These are phyloP conservation scores for Siniperca scherzeri DNA, from an alignment of 2,797 vertebrate species.

Conservation along the genomic window DNA sequence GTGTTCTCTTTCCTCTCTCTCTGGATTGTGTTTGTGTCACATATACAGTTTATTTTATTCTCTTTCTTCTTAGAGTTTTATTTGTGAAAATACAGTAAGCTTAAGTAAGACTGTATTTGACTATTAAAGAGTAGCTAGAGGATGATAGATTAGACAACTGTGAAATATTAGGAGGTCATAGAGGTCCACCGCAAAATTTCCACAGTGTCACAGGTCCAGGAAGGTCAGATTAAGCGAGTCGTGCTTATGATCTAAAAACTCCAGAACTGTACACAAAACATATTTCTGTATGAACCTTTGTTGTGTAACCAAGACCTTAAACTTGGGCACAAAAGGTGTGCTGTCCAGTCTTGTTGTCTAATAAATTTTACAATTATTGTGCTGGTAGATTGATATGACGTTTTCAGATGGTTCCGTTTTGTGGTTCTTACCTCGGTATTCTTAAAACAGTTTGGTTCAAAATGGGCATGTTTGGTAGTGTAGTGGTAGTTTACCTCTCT, in stretches of 20 bases:
- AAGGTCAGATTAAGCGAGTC: not conserved
- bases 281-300: not conserved
- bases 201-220: not conserved
- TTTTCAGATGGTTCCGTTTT: no score
- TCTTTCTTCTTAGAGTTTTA: constrained; percentile 15
- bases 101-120: not conserved
- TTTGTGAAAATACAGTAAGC: not conserved
- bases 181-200: not conserved
- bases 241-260: not conserved
- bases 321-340: no score
- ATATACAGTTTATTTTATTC: not conserved
- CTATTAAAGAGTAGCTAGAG: not conserved
- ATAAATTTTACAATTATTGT: no score
- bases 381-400: no score
- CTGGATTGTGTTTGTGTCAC: constrained; percentile 3
- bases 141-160: not conserved
- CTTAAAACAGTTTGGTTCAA: no score
- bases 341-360: no score
- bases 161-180: not conserved
- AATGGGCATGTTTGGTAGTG: not conserved
- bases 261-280: not conserved
- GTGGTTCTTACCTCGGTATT: no score
- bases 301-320: not conserved
- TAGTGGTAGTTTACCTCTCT: not conserved
- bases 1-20: not conserved